Evolutionary conservation across 1,140 invertebrate species (phyloP).

Genomic region (Tetragonula clypearis): DNA sequence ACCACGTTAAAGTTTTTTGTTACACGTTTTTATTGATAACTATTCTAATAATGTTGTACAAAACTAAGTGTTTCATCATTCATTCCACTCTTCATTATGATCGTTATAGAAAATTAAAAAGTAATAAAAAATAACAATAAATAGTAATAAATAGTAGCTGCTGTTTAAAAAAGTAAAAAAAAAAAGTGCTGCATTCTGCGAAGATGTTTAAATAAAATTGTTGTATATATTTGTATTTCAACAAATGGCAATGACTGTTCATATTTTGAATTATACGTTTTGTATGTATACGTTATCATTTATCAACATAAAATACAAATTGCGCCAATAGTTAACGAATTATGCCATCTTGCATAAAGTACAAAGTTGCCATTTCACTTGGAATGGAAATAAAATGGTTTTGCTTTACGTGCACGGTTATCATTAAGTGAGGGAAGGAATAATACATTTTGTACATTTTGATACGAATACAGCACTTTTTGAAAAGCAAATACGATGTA

Average conservation of each 20-base stretch:
- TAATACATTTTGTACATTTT: slow-evolving; percentile 59
- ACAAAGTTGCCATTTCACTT: slow-evolving; percentile 26
- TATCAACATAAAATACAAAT: slow-evolving; percentile 43
- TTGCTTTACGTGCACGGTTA: slow-evolving; percentile 29
- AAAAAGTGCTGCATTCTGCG: slow-evolving; percentile 71
- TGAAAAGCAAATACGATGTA: slow-evolving; percentile 52
- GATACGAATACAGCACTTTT: slow-evolving; percentile 69
- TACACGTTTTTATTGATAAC: slow-evolving; percentile 48
- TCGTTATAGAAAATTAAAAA: slow-evolving; percentile 62
- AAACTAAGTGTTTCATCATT: slow-evolving; percentile 64
- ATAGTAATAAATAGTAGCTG: slow-evolving; percentile 67
- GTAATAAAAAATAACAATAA: slow-evolving; percentile 70
- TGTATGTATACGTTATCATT: slow-evolving; percentile 56
- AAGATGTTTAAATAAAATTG: slow-evolving; percentile 60
- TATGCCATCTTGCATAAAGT: slow-evolving; percentile 19
- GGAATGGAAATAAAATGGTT: neutral
- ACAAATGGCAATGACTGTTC: slow-evolving; percentile 40
- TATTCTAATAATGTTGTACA: slow-evolving; percentile 64
- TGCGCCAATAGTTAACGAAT: slow-evolving; percentile 22
- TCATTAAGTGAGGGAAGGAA: slow-evolving; percentile 39
- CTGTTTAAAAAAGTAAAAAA: slow-evolving; percentile 48
- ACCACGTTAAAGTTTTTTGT: slow-evolving; percentile 43
- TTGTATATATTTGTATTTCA: slow-evolving; percentile 46
- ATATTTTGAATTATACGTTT: slow-evolving; percentile 48
- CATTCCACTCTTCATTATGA: slow-evolving; percentile 66